Evolutionary conservation across 2,113 vertebrate species (phyloP), one percentile per base, ranked within the genome.

Genomic region (Nesoenas mayeri): DNA sequence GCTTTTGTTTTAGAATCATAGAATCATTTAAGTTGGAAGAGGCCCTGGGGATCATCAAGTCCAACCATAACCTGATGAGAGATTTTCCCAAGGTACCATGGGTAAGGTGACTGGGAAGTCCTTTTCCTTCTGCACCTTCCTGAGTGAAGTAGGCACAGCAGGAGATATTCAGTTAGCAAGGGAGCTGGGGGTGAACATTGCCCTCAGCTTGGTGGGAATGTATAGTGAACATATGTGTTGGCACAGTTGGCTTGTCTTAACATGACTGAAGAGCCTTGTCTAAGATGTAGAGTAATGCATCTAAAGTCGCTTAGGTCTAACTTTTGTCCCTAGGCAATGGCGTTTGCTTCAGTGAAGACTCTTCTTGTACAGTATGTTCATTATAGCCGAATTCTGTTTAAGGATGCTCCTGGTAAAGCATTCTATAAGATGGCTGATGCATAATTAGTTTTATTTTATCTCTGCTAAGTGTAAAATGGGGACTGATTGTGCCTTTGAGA

Each of bases 291-390:
- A 88, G 32, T 80, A 92, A 84, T 66, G n/a, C 34, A 51, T 80
- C 56, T 83, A 79, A 86, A 95, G 73, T 88, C 92, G 82, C 72
- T 93, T 93, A 57, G 65, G 44, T 80, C 44, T 84, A 66, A 92
- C 93, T 44, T 65, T 86, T 93, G 77, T 91, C 92, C 77, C 57
- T 72, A 75, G 83, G 92, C 75, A 51, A 71, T 7, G 44, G 38
- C 28, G 53, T 89, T 93, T 91, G 60, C 72, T 56, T 95, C 67
- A 60, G 72, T 47, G 51, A 88, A 83, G 50, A 60, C 67, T 92
- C 87, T 69, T 95, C 65, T 96, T 79, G 16, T 81, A 40, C 14
- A 82, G 44, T 91, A 44, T 81, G 72, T 86, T 96, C 65, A 62
- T 87, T 91, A 75, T 18, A 94, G 69, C 72, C 58, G 79, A 89